Percentiles rank a stretch among this genome's conserved stretches.
phyloP scores from a whole-genome alignment of 2,888 invertebrate genomes.

The Lissocephala sabroskyi region DNA sequence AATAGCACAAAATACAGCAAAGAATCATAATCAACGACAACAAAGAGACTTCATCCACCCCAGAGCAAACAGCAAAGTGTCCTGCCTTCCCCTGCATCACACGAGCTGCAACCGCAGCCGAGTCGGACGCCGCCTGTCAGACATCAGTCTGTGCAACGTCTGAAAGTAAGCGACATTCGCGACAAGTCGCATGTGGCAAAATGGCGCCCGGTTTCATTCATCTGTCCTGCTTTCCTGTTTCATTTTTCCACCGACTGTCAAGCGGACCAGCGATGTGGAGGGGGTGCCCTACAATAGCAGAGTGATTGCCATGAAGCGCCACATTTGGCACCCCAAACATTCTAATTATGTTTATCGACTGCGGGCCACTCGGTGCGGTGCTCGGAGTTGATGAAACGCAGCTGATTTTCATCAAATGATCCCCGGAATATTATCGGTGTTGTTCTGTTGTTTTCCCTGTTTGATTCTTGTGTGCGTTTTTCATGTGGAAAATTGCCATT shows the following conservation, averaged over 20 bases:
- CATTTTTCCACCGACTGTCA: not conserved
- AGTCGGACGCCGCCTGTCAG: slow-evolving; percentile 14
- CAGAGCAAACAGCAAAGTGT: too few relatives aligned
- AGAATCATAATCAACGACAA: slow-evolving; percentile 34
- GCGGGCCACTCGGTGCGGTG: slow-evolving; percentile 6
- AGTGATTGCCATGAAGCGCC: slow-evolving; percentile 22
- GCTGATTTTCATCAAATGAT: slow-evolving; percentile 34
- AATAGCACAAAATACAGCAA: slow-evolving; percentile 9
- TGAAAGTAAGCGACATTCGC: slow-evolving; percentile 11
- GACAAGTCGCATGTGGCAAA: slow-evolving; percentile 18
- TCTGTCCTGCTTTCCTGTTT: too few relatives aligned
- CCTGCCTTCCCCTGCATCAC: too few relatives aligned
- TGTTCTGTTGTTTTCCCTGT: slow-evolving; percentile 16
- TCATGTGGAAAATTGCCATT: slow-evolving; percentile 62
- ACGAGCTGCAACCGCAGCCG: not conserved
- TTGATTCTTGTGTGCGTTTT: slow-evolving; percentile 21
- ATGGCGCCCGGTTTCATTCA: slow-evolving; percentile 3
- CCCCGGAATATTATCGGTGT: slow-evolving; percentile 20
- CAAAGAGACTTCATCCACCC: slow-evolving; percentile 11
- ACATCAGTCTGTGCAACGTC: slow-evolving; percentile 10
- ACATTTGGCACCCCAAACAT: slow-evolving; percentile 17
- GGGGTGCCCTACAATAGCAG: not conserved
- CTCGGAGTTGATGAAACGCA: not conserved
- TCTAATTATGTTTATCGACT: slow-evolving; percentile 33
- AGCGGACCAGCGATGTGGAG: not conserved